Evolutionary conservation across 1,140 invertebrate genomes (phyloP).

Genomic region (Drosophila quadrilineata): DNA sequence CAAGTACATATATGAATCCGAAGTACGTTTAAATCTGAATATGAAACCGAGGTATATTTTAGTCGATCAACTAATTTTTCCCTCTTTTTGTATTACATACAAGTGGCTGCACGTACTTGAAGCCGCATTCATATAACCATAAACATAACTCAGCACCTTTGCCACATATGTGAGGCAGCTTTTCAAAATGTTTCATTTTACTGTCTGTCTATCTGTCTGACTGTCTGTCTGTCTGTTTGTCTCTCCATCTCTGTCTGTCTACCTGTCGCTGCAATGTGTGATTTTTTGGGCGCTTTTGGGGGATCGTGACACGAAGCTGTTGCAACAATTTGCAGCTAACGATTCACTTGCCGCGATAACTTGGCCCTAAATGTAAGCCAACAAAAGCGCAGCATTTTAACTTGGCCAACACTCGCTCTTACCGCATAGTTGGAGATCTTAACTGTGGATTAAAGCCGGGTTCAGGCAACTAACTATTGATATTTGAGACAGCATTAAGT

Average conservation of each 20-base stretch:
- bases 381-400: background rate
- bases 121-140: slow-evolving; percentile 33
- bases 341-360: slow-evolving; percentile 47
- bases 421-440: slow-evolving; percentile 22
- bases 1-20: no score
- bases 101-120: no score
- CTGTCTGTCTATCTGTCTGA: slow-evolving; percentile 4
- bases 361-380: slow-evolving; percentile 31
- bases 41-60: background rate
- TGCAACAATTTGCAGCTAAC: slow-evolving; percentile 42
- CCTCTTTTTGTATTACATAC: no score
- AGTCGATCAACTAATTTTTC: background rate
- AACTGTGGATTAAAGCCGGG: slow-evolving; percentile 14
- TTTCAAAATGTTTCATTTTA: slow-evolving; percentile 41
- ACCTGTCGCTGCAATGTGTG: no score
- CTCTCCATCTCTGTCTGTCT: background rate
- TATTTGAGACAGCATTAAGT: slow-evolving; percentile 16
- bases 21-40: no score
- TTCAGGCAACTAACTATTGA: slow-evolving; percentile 16
- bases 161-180: slow-evolving; percentile 35
- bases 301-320: slow-evolving; percentile 68
- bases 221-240: background rate
- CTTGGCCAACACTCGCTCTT: background rate
- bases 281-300: slow-evolving; percentile 65
- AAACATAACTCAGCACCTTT: slow-evolving; percentile 72